These are phyloP conservation scores for Tylochromis polylepis DNA, from an alignment of 2,113 vertebrate species.

Conservation along the genomic window DNA sequence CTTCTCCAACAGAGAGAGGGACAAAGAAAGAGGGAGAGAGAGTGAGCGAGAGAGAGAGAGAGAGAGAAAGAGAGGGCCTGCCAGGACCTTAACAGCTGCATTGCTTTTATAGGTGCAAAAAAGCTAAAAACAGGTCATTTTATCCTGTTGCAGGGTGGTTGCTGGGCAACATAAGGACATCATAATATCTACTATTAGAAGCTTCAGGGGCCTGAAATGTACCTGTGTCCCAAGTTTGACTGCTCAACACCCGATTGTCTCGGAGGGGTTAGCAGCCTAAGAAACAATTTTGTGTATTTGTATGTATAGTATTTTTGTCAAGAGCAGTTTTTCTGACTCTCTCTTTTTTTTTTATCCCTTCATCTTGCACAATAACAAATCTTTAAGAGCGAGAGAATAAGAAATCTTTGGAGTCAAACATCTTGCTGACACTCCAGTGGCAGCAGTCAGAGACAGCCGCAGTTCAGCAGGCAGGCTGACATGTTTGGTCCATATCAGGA, in stretches of 20 bases:
- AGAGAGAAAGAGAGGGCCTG: not conserved
- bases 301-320: not conserved
- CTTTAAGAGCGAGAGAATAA: not conserved
- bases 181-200: not conserved
- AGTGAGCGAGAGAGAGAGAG: too few species aligned
- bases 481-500: constrained; percentile 29
- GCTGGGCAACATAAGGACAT: not conserved
- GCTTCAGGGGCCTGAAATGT: not conserved
- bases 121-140: not conserved
- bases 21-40: not conserved
- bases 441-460: not conserved
- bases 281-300: not conserved
- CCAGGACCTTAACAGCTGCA: not conserved
- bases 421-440: not conserved
- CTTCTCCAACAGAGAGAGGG: not conserved
- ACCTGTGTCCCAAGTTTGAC: not conserved
- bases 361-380: not conserved
- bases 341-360: not conserved
- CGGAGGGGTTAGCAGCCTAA: not conserved
- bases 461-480: constrained; percentile 21
- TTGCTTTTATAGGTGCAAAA: not conserved
- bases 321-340: not conserved
- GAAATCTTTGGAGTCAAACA: not conserved
- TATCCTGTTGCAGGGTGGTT: not conserved
- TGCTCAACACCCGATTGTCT: not conserved